phyloP scores from a whole-genome alignment of 1,140 invertebrate species.

The Leucophenga varia region DNA sequence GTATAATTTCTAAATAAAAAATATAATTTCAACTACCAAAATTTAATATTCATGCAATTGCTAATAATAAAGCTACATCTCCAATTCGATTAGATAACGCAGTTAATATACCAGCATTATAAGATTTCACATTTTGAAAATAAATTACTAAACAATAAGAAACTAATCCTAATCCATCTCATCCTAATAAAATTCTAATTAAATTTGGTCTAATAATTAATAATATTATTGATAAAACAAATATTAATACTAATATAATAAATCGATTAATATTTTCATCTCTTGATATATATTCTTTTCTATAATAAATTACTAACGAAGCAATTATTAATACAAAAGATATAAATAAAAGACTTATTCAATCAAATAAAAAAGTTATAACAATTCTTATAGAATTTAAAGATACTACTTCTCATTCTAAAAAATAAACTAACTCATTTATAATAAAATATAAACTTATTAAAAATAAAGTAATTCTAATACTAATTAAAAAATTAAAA shows the following conservation, averaged over 20 bases:
- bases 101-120: slow-evolving; percentile 66
- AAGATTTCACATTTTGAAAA: slow-evolving; percentile 64
- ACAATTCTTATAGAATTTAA: slow-evolving; percentile 58
- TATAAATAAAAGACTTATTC: slow-evolving; percentile 63
- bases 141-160: slow-evolving; percentile 70
- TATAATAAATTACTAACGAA: slow-evolving; percentile 64
- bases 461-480: slow-evolving; percentile 38
- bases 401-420: slow-evolving; percentile 59
- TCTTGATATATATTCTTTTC: slow-evolving; percentile 61
- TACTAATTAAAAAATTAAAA: slow-evolving; percentile 48
- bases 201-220: slow-evolving; percentile 69
- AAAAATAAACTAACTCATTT: slow-evolving; percentile 57
- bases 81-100: slow-evolving; percentile 65
- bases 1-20: slow-evolving; percentile 58
- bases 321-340: slow-evolving; percentile 65
- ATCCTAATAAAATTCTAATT: slow-evolving; percentile 69
- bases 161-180: slow-evolving; percentile 67
- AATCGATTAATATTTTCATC: slow-evolving; percentile 59
- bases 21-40: slow-evolving; percentile 59
- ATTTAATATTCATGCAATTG: slow-evolving; percentile 62
- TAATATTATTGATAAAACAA: slow-evolving; percentile 68
- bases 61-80: slow-evolving; percentile 62
- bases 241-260: slow-evolving; percentile 63
- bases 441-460: slow-evolving; percentile 56
- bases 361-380: slow-evolving; percentile 63